Conservation (phyloP, 2,113 vertebrate genomes). For the Phaethon lepturus region DNA sequence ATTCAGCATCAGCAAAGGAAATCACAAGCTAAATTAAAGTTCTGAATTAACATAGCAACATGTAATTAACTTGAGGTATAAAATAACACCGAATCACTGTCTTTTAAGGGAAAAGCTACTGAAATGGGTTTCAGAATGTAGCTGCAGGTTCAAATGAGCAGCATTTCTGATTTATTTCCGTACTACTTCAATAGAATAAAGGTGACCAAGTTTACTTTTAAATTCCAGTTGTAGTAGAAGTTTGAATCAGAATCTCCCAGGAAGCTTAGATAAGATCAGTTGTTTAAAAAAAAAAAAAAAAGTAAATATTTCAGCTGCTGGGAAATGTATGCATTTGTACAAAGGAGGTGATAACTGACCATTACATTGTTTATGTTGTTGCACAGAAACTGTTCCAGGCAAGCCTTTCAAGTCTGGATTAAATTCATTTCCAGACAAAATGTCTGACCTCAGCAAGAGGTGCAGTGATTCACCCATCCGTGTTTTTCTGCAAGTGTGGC, state of each 20-base stretch:
- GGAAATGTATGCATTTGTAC: neutral
- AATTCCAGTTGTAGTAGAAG: neutral
- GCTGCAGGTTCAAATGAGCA: neutral
- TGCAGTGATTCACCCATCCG: neutral
- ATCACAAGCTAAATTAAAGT: neutral
- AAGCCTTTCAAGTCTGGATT: slow-evolving; percentile 8
- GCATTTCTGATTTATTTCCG: neutral
- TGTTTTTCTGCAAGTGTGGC: neutral
- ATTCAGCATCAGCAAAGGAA: neutral
- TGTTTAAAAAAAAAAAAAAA: neutral
- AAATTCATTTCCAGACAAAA: slow-evolving; percentile 29
- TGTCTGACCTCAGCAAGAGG: neutral
- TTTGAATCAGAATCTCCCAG: neutral
- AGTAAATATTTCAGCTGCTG: neutral
- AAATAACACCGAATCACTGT: neutral
- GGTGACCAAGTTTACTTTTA: neutral
- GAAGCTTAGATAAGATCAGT: slow-evolving; percentile 14
- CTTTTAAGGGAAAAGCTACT: neutral
- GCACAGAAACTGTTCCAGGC: slow-evolving; percentile 11
- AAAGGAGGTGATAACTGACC: neutral
- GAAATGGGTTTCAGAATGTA: neutral
- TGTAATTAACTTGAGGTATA: neutral
- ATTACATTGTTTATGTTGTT: neutral
- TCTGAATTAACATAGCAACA: neutral
- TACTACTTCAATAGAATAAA: neutral